Conservation (phyloP, 2,797 vertebrate species). For the Falco cherrug region DNA sequence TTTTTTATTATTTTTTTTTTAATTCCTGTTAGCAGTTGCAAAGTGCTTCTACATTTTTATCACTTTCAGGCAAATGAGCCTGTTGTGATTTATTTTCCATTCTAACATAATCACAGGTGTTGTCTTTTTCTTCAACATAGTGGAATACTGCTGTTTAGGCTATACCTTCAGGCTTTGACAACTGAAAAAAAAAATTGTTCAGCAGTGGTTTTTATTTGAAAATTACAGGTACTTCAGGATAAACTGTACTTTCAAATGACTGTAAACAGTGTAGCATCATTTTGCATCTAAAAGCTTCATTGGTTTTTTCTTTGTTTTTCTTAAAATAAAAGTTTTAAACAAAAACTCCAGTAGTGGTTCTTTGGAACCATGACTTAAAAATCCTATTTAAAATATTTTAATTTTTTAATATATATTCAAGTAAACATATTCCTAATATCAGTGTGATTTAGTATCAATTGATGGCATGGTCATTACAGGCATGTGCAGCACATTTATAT, state of each 20-base stretch:
- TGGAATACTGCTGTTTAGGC: neutral
- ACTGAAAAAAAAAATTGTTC: neutral
- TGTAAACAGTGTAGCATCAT: neutral
- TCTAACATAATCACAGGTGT: neutral
- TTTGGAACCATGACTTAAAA: neutral
- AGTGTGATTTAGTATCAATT: neutral
- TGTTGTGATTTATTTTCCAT: neutral
- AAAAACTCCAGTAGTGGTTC: neutral
- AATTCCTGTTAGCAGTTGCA: neutral
- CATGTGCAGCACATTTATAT: neutral
- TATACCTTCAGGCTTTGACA: neutral
- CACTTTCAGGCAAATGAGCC: neutral
- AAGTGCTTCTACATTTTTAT: neutral
- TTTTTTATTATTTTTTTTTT: neutral
- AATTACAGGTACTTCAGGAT: neutral
- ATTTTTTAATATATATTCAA: neutral
- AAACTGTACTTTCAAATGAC: neutral
- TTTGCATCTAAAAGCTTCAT: neutral
- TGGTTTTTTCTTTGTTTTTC: neutral
- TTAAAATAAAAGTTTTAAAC: neutral
- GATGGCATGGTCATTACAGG: neutral
- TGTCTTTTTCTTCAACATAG: neutral
- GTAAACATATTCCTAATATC: neutral
- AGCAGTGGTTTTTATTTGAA: neutral
- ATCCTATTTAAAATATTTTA: neutral